Percentiles rank a stretch among this genome's conserved stretches.
Conservation (phyloP, 2,888 invertebrate species). For the Cecidostiba fungosa region DNA sequence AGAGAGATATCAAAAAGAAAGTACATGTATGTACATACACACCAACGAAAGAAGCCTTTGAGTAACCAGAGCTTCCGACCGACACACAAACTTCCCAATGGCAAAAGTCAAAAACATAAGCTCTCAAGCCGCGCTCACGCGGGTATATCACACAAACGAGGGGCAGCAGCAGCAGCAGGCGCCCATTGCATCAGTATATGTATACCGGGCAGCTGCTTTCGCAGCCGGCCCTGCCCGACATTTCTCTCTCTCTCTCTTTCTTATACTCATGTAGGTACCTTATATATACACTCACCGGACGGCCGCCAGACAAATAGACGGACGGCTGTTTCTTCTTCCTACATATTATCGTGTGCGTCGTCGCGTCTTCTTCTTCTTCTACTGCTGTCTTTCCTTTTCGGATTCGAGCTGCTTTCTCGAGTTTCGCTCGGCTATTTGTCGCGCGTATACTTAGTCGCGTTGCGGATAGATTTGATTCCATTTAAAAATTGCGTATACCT, state of each 20-base stretch:
- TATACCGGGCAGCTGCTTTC: neutral
- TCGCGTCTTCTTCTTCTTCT: neutral
- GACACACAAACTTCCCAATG: neutral
- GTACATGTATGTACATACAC: neutral
- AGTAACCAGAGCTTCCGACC: conserved; percentile 3
- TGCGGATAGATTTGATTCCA: neutral
- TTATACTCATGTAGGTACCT: neutral
- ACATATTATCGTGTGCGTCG: neutral
- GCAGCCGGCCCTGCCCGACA: conserved; percentile 3
- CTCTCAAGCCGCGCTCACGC: neutral
- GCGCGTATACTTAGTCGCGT: too few species aligned
- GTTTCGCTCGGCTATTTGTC: neutral
- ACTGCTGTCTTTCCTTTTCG: neutral
- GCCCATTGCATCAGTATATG: neutral
- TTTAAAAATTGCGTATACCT: neutral
- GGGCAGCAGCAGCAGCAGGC: conserved; percentile 4
- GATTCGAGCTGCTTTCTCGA: neutral
- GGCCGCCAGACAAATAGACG: conserved; percentile 11
- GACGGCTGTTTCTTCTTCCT: neutral
- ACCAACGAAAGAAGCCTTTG: neutral
- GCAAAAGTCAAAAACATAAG: conserved; percentile 19
- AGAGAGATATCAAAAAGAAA: neutral
- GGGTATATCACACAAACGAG: neutral
- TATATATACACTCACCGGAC: conserved; percentile 1
- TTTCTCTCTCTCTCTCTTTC: conserved; percentile 1